Percentiles rank a stretch among this genome's conserved stretches.
phyloP scores from a whole-genome alignment of 2,797 vertebrate species.

The Chlorospingus semifuscus region DNA sequence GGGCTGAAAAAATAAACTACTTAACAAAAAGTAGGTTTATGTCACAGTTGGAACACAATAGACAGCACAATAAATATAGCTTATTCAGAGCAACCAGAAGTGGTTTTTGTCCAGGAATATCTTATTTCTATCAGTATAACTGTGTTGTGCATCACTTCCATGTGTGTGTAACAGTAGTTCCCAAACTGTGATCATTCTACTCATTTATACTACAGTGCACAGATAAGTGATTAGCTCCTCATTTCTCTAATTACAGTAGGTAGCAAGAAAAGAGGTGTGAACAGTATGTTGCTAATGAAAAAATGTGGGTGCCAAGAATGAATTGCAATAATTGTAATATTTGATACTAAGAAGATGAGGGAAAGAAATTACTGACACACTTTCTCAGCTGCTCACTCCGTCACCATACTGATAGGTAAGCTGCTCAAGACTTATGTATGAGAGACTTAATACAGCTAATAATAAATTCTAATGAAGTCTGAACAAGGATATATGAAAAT shows the following conservation, averaged over 20 bases:
- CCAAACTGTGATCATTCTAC: not conserved
- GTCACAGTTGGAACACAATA: not conserved
- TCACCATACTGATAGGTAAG: not conserved
- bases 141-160: not conserved
- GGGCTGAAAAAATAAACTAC: not conserved
- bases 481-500: not conserved
- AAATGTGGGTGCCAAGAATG: not conserved
- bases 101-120: not conserved
- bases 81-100: not conserved
- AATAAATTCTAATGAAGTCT: slow-evolving; percentile 22
- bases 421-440: not conserved
- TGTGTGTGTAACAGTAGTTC: not conserved
- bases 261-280: not conserved
- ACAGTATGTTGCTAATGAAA: not conserved
- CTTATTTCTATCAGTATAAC: not conserved
- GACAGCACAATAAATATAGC: not conserved
- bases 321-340: not conserved
- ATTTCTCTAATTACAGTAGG: not conserved
- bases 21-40: not conserved
- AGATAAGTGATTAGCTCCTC: not conserved
- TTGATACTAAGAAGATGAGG: not conserved
- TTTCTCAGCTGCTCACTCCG: not conserved
- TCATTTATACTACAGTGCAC: not conserved
- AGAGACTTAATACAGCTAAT: not conserved
- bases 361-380: not conserved